Base-by-base conservation (phyloP, 2,113 vertebrate species). In the Gasterosteus nipponicus region DNA sequence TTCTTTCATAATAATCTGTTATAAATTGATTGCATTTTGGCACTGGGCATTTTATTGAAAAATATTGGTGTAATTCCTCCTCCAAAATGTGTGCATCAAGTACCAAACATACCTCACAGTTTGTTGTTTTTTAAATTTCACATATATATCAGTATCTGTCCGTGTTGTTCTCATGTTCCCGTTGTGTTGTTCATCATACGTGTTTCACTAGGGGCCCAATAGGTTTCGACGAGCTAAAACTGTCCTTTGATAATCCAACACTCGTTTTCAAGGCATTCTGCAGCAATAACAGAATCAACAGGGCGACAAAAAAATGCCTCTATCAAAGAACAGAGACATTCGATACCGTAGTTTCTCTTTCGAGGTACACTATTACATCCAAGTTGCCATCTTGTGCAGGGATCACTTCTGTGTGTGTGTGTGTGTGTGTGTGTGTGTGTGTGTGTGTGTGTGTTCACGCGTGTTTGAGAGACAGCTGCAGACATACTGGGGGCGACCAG, bases 231-330 rank as follows among this genome's bases (percentile, higher is more conserved):
- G 69, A 54, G 72, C 88, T 90, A 88, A 90, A 90, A 89, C 68
- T 66, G 81, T 87, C 83, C 88, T 89, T 64, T 53, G 90, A 92
- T 87, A 87, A 83, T 80, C 85, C 73, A 56, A 10, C 62, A 22
- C 74, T 87, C 73, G 75, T 80, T 74, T 81, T 69, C 62, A 53
- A 87, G 68, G 87, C 88, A 82, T 90, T 86, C 89, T 91, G 82
- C 90, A 93, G 92, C 92, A 92, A 91, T 87, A 89, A 87, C 89
- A 91, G 85, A 89, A 86, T 89, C 92, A 93, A 90, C 87, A 88
- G 67, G 22, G 77, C 73, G 69, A 78, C 72, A 57, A 53, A 76
- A 73, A 77, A 70, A 83, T 74, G 71, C 76, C 65, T 73, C 42
- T 71, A 81, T 82, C 74, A 81, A 73, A 86, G 78, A 88, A 92